Evolutionary conservation across 2,113 vertebrate species (phyloP).

Genomic region (Ariopsis seemanni): DNA sequence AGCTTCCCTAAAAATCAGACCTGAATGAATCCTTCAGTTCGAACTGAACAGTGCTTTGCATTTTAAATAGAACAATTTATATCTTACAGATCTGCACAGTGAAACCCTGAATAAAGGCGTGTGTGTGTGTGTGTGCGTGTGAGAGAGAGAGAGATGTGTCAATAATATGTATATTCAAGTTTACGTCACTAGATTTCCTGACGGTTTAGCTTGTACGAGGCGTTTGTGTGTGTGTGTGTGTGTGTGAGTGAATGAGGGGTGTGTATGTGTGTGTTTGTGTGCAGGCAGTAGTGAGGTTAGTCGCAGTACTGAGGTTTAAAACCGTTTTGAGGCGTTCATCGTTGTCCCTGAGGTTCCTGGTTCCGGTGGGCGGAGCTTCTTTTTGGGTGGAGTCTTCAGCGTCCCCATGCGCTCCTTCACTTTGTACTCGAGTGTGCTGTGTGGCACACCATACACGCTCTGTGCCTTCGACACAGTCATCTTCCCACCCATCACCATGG

Average conservation of each 20-base stretch:
- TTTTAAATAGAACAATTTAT: slow-evolving; percentile 49
- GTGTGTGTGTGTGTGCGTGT: slow-evolving; percentile 95
- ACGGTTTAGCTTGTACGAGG: slow-evolving; percentile 73
- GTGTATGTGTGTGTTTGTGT: slow-evolving; percentile 36
- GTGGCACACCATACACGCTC: slow-evolving; percentile 96
- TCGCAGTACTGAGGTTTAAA: slow-evolving; percentile 76
- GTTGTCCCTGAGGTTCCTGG: slow-evolving; percentile 82
- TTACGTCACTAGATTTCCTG: slow-evolving; percentile 27
- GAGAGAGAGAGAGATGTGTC: slow-evolving; percentile 75
- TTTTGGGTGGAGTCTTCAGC: slow-evolving; percentile 97
- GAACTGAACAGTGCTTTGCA: slow-evolving; percentile 57
- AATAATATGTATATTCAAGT: slow-evolving; percentile 76
- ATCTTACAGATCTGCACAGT: slow-evolving; percentile 87
- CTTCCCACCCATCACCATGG: slow-evolving; percentile 96
- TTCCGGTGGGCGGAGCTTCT: slow-evolving; percentile 87
- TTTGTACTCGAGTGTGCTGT: slow-evolving; percentile 99
- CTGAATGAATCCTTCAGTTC: slow-evolving; percentile 54
- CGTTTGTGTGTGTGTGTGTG: slow-evolving; percentile 77
- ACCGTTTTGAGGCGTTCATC: slow-evolving; percentile 73
- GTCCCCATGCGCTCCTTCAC: slow-evolving; percentile 98
- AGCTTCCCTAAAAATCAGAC: slow-evolving; percentile 52
- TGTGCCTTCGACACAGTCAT: slow-evolving; percentile 99
- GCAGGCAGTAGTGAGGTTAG: slow-evolving; percentile 53
- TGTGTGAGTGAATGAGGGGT: slow-evolving; percentile 28
- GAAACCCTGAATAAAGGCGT: slow-evolving; percentile 95